Evolutionary conservation across 2,888 invertebrate genomes (phyloP), one percentile per base, ranked within the genome.

Genomic region (Tridacna gigas): DNA sequence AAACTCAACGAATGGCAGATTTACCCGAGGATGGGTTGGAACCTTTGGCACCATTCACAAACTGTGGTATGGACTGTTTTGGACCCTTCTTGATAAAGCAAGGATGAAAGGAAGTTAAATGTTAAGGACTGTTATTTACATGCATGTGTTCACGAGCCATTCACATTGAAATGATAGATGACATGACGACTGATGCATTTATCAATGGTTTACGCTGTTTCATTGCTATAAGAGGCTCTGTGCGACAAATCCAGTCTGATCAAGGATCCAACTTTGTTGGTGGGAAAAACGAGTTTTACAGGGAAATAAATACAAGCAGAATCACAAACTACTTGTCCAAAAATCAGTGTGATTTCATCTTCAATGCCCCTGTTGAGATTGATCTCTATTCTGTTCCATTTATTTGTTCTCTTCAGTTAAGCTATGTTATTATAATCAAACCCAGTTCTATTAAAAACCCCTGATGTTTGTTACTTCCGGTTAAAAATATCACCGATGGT

Each of bases 201-300:
- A 89, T 91, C 18, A 90, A 89, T 74, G 85, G 74, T 13, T 47
- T 90, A 9, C 65, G 88, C 9, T 84, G 89, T 65, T 90, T 90
- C 69, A 87, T 89, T 7, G 85, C 89, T 9, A 80, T 88, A 11
- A 66, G 90, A 22, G 89, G 91, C 15, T 20, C 74, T 5, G 86
- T 90, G 0, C 60, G 82, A 60, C 84, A 83, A 47, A 76, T 90
- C 0, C 69, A 88, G 0, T 90, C 80, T 0, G 91, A 91, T 69
- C 84, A 86, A 79, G 91, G 91, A 15, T 79, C 87, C 18, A 90
- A 91, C 75, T 91, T 91, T 37, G 74, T 89, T 15, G 90, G 90
- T 26, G 90, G 90, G 5, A 80, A 84, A 25, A 84, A 86, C 48
- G 89, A 90, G 78, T 77, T 91, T 26, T 56, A 81, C 4, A 25